phyloP scores from a whole-genome alignment of 1,140 invertebrate genomes.

The Lordiphosa mommai region DNA sequence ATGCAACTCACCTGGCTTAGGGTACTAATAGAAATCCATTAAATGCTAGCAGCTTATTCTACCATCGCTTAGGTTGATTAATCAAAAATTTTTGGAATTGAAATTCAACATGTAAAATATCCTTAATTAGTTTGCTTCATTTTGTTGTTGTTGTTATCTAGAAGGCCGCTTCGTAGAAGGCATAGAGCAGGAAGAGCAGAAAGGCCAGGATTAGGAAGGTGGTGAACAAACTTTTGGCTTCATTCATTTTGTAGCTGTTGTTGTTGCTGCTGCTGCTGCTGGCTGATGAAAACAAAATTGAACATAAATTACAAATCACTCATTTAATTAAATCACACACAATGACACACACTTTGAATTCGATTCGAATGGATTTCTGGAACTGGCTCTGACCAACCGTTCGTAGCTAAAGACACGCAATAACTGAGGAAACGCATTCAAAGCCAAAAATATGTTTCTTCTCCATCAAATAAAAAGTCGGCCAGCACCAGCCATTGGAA shows the following conservation, averaged over 20 bases:
- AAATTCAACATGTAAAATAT: slow-evolving; percentile 75
- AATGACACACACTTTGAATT: slow-evolving; percentile 21
- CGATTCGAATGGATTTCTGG: slow-evolving; percentile 2
- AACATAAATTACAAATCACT: slow-evolving; percentile 20
- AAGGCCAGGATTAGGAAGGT: slow-evolving; percentile 75
- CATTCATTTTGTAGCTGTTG: slow-evolving; percentile 69
- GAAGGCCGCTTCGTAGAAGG: slow-evolving; percentile 77
- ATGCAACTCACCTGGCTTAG: slow-evolving; percentile 62
- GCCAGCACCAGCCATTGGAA: slow-evolving; percentile 54
- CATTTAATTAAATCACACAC: slow-evolving; percentile 14
- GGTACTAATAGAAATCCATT: slow-evolving; percentile 71
- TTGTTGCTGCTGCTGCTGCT: slow-evolving; percentile 36
- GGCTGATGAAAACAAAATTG: slow-evolving; percentile 12
- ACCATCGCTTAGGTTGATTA: slow-evolving; percentile 26
- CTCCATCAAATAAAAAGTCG: slow-evolving; percentile 68
- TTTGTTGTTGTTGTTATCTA: slow-evolving; percentile 30
- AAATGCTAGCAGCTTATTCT: slow-evolving; percentile 70
- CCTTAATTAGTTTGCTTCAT: slow-evolving; percentile 41
- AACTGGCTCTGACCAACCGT: slow-evolving; percentile 44
- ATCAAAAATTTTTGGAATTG: slow-evolving; percentile 55
- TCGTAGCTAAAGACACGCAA: slow-evolving; percentile 70
- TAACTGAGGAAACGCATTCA: no score
- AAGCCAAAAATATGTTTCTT: slow-evolving; percentile 53
- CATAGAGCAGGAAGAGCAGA: slow-evolving; percentile 66
- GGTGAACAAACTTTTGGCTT: slow-evolving; percentile 76